Conservation (phyloP, 2,797 vertebrate species). For the Coregonus suidteri region DNA sequence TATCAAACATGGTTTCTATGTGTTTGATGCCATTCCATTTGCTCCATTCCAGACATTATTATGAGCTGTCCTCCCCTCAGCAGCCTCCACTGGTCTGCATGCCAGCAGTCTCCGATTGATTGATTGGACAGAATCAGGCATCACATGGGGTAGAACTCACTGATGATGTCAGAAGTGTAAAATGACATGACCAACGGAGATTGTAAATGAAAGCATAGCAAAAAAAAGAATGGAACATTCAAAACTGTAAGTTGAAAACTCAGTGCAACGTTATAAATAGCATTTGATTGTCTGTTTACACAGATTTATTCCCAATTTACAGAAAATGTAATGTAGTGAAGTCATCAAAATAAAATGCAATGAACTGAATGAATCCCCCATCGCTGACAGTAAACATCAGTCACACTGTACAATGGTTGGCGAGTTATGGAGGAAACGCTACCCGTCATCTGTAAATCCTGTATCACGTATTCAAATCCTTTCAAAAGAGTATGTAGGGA, state of each 20-base stretch:
- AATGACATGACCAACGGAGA: not conserved
- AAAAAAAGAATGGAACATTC: not conserved
- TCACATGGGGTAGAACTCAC: constrained; percentile 24
- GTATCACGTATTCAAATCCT: not conserved
- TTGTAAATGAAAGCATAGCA: not conserved
- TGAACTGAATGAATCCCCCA: not conserved
- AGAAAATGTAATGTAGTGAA: not conserved
- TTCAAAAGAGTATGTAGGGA: constrained; percentile 24
- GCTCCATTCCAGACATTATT: too few species aligned
- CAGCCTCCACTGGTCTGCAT: constrained; percentile 20
- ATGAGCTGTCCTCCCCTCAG: too few species aligned
- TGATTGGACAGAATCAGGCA: constrained; percentile 38
- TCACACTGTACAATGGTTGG: not conserved
- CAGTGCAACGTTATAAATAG: constrained; percentile 62
- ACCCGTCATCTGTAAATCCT: not conserved
- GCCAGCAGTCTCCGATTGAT: constrained; percentile 12
- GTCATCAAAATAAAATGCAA: not conserved
- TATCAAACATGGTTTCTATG: too few species aligned
- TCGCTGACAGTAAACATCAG: not conserved
- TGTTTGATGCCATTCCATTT: too few species aligned
- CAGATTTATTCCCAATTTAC: constrained; percentile 7
- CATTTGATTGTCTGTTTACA: constrained; percentile 33
- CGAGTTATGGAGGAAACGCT: not conserved
- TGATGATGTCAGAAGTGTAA: constrained; percentile 33
- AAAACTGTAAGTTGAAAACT: constrained; percentile 10